Base-by-base conservation (phyloP, 2,797 vertebrate species). In the Macropodus opercularis region DNA sequence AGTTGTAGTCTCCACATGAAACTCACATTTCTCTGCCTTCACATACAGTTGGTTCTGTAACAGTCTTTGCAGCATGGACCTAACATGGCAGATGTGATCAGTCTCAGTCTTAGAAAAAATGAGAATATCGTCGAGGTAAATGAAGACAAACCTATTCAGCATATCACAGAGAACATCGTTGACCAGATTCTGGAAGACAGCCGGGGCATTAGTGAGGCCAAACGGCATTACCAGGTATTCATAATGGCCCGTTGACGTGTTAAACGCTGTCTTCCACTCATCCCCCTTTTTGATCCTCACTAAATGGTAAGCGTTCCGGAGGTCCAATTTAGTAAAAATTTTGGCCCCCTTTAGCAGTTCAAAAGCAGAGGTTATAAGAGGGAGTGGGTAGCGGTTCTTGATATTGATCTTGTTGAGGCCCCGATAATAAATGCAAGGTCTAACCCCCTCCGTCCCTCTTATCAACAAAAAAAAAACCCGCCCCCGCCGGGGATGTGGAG, bases 41-140 rank as follows among this genome's bases (percentile, higher is more conserved):
- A 41, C 8, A 4, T 13, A 22, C 2, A 56, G 13, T 1, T 34
- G 39, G 3, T 34, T n/a, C 1, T 43, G 12, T 8, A 35, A 19
- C 0, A 34, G 41, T 1, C 5, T 5, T 8, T 46, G 21, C 0
- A 57, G n/a, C 0, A 24, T 42, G 2, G 3, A 5, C 1, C 15
- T 1, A 1, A 43, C 18, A 8, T 43, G 29, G 1, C 15, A 1
- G 0, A 1, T 1, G 14, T 44, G 8, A 7, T n/a, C 14, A 1
- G 12, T 1, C 1, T 1, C 12, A 10, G 8, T 7, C 4, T 3
- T 27, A n/a, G n/a, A 49, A 12, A 40, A 41, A 6, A 39, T 36
- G 15, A 40, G 17, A 10, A 57, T 23, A 7, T 35, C 10, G 9
- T 47, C 31, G 1, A 38, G 8, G 17, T 23, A 35, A 0, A 44